Evolutionary conservation across 1,140 invertebrate species (phyloP).

Genomic region (Ceratosolen fusciceps): DNA sequence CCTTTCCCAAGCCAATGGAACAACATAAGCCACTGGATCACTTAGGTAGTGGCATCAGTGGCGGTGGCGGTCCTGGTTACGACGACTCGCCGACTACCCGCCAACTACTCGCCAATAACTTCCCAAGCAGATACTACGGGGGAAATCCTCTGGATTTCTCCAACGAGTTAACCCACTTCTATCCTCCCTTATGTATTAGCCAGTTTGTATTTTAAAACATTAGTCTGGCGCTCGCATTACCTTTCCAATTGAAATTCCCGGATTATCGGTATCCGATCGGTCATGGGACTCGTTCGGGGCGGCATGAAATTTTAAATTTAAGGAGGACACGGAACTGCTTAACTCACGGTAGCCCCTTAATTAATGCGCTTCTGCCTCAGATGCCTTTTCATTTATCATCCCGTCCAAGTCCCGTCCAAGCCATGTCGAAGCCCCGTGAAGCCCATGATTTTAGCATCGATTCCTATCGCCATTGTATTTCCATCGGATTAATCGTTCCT

Average conservation of each 20-base stretch:
- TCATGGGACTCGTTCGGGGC: not conserved
- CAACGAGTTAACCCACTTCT: slow-evolving; percentile 10
- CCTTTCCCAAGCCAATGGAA: not conserved
- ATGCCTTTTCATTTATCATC: not conserved
- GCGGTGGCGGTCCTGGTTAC: not conserved
- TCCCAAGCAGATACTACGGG: not conserved
- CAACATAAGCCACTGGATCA: not conserved
- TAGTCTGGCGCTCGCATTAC: not conserved
- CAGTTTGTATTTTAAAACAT: slow-evolving; percentile 1
- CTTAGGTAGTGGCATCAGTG: not conserved
- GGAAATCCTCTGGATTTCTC: not conserved
- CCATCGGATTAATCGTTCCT: not conserved
- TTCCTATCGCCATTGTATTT: not conserved
- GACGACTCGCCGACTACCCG: not conserved
- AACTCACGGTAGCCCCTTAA: not conserved
- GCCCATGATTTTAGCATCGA: not conserved
- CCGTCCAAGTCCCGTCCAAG: not conserved
- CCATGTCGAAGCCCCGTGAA: too few relatives aligned
- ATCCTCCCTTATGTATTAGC: not conserved
- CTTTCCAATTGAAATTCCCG: not conserved
- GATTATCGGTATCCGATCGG: not conserved
- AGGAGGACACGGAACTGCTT: not conserved
- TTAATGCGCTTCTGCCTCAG: not conserved
- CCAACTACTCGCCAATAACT: not conserved
- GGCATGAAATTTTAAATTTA: not conserved